Conservation (phyloP, 2,888 invertebrate species). For the Megamerina dolium region DNA sequence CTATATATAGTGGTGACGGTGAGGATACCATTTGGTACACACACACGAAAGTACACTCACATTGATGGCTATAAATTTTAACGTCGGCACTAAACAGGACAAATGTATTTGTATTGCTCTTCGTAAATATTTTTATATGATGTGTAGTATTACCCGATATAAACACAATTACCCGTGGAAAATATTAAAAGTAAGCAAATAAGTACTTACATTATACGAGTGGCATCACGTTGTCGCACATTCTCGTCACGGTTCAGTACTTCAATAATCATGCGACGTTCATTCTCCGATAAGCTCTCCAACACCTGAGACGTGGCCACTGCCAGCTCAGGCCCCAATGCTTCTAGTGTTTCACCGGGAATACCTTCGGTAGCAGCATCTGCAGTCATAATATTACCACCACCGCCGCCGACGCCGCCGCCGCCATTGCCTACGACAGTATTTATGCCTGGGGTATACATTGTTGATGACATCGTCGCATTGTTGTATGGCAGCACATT, state of each 20-base stretch:
- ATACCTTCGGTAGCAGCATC: slow-evolving; percentile 33
- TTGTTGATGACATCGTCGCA: not conserved
- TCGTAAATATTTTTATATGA: no score
- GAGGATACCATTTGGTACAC: no score
- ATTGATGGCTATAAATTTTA: no score
- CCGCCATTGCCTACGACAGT: slow-evolving; percentile 1
- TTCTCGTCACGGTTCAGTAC: slow-evolving; percentile 54
- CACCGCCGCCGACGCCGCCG: slow-evolving; percentile 13
- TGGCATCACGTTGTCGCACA: slow-evolving; percentile 52
- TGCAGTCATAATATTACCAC: slow-evolving; percentile 16
- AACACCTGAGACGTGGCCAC: slow-evolving; percentile 45
- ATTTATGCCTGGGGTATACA: slow-evolving; percentile 10
- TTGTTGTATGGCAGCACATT: slow-evolving; percentile 28
- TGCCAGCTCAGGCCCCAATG: slow-evolving; percentile 42
- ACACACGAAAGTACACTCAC: no score
- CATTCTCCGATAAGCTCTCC: slow-evolving; percentile 47
- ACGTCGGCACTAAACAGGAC: no score
- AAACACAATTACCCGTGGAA: no score
- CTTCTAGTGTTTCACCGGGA: slow-evolving; percentile 39
- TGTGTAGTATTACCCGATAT: no score
- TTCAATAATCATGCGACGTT: slow-evolving; percentile 53
- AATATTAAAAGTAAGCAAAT: no score
- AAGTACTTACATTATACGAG: slow-evolving; percentile 53
- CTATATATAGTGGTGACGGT: no score
- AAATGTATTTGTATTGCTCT: no score